Percentiles rank a stretch among this genome's conserved stretches.
These are phyloP conservation scores for Chaetophractus vellerosus DNA, from an alignment of 2,797 vertebrate genomes.

Conservation along the genomic window DNA sequence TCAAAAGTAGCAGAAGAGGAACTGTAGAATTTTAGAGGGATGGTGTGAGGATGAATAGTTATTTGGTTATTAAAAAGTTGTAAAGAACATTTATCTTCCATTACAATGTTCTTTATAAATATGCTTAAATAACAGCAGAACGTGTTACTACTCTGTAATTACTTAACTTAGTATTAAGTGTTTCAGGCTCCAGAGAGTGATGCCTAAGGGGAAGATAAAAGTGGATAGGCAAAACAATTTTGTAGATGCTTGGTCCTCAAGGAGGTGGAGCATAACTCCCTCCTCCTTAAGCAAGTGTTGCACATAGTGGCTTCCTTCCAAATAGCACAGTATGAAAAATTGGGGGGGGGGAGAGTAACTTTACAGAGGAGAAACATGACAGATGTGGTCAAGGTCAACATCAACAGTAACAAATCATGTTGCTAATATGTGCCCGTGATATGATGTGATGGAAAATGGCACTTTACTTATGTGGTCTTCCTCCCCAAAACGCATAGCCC, in stretches of 20 bases:
- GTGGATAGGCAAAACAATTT: slow-evolving; percentile 49
- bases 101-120: slow-evolving; percentile 17
- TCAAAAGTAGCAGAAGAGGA: slow-evolving; percentile 87
- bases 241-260: slow-evolving; percentile 24
- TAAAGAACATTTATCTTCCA: slow-evolving; percentile 34
- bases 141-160: not conserved
- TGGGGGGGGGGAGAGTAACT: not conserved
- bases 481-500: not conserved
- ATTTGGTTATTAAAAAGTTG: slow-evolving; percentile 72
- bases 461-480: slow-evolving; percentile 19
- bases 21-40: slow-evolving; percentile 85
- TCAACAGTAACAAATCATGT: not conserved
- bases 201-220: not conserved
- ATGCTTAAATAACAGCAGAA: slow-evolving; percentile 33
- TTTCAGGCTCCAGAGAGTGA: slow-evolving; percentile 51
- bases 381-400: slow-evolving; percentile 16
- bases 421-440: not conserved
- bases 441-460: not conserved
- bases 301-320: not conserved
- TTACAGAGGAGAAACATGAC: slow-evolving; percentile 25
- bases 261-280: slow-evolving; percentile 12
- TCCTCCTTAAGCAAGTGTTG: not conserved
- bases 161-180: slow-evolving; percentile 17
- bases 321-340: not conserved
- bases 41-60: slow-evolving; percentile 80